Evolutionary conservation across 2,888 invertebrate genomes (phyloP).

Genomic region (Euzetes globulus): DNA sequence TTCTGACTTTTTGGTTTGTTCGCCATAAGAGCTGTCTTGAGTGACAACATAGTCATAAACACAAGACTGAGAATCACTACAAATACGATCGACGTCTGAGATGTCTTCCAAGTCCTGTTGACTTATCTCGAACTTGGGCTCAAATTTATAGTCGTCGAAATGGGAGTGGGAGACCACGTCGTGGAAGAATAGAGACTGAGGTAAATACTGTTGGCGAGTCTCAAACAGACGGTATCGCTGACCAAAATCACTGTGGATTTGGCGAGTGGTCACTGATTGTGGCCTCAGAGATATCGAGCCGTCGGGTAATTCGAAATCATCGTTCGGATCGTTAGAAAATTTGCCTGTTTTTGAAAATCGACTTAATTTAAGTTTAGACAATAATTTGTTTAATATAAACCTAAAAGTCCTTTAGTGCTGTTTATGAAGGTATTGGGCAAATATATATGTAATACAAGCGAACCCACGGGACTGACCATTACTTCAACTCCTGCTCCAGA

Average conservation of each 20-base stretch:
- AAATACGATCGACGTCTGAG: slow-evolving; percentile 50
- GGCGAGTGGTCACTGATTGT: slow-evolving; percentile 57
- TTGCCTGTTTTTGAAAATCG: slow-evolving; percentile 55
- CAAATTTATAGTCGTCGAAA: slow-evolving; percentile 68
- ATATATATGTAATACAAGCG: slow-evolving; percentile 73
- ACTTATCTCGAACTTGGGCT: slow-evolving; percentile 63
- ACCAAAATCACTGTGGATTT: slow-evolving; percentile 69
- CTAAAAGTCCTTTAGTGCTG: slow-evolving; percentile 26
- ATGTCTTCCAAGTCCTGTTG: slow-evolving; percentile 49
- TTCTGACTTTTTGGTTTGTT: slow-evolving; percentile 75
- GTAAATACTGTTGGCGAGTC: slow-evolving; percentile 48
- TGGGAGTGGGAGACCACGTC: slow-evolving; percentile 71
- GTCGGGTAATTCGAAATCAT: slow-evolving; percentile 60
- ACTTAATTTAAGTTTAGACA: neutral
- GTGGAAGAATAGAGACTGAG: slow-evolving; percentile 66
- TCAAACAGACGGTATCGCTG: slow-evolving; percentile 46
- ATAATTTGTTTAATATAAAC: neutral
- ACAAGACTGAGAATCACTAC: slow-evolving; percentile 76
- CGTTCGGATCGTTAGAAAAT: slow-evolving; percentile 73
- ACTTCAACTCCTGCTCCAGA: slow-evolving; percentile 89
- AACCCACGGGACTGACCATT: slow-evolving; percentile 74
- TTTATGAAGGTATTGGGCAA: slow-evolving; percentile 53
- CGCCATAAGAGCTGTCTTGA: slow-evolving; percentile 68
- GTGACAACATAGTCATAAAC: slow-evolving; percentile 80
- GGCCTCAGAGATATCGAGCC: slow-evolving; percentile 44